Percentiles rank a stretch among this genome's conserved stretches.
phyloP scores from a whole-genome alignment of 2,888 invertebrate genomes.

The Synanthedon formicaeformis region DNA sequence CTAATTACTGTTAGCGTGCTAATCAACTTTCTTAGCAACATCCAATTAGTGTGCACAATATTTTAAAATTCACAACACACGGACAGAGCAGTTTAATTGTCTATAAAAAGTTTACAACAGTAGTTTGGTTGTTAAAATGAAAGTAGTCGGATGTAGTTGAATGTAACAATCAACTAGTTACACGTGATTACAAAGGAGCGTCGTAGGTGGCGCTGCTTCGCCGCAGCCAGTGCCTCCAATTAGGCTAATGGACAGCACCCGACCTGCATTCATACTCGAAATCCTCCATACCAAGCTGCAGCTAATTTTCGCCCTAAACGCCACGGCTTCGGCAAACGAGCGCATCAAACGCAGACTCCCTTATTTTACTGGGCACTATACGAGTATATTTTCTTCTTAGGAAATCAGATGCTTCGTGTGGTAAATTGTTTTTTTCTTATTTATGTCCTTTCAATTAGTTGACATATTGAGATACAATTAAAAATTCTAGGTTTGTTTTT shows the following conservation, averaged over 20 bases:
- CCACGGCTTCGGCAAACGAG: slow-evolving; percentile 21
- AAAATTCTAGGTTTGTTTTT: too few species aligned
- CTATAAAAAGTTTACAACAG: too few species aligned
- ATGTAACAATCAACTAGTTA: background rate
- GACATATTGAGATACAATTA: too few species aligned
- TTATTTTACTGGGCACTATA: background rate
- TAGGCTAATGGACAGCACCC: slow-evolving; percentile 68
- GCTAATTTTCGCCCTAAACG: slow-evolving; percentile 65
- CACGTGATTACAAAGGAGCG: slow-evolving; percentile 35
- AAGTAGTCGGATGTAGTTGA: background rate
- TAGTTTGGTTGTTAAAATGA: background rate
- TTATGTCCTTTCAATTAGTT: too few species aligned
- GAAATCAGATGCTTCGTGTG: too few species aligned
- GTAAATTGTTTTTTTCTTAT: too few species aligned
- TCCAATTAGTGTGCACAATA: slow-evolving; percentile 9
- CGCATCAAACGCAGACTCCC: slow-evolving; percentile 12
- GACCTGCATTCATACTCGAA: slow-evolving; percentile 66
- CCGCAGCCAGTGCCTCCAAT: slow-evolving; percentile 54
- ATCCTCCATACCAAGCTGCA: slow-evolving; percentile 63
- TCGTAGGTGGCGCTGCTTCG: slow-evolving; percentile 31
- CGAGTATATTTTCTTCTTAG: too few species aligned
- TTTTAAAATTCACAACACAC: slow-evolving; percentile 2
- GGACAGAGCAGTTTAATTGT: background rate
- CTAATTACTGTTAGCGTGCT: too few species aligned
- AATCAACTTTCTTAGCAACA: background rate